Base-by-base conservation (phyloP, 2,113 vertebrate genomes). In the Eudyptes chrysolophus region DNA sequence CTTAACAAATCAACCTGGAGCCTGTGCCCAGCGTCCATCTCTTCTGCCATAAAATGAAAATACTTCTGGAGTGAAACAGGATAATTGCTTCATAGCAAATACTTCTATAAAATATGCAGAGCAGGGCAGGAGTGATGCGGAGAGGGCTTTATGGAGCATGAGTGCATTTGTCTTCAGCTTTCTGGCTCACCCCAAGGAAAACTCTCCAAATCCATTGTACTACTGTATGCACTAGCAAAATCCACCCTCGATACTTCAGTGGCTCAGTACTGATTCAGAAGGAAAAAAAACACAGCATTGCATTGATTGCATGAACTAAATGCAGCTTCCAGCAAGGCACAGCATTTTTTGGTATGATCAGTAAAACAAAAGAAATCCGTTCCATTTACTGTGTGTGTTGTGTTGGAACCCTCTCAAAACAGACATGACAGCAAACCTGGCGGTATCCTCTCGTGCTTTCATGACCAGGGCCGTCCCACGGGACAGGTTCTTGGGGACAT, bases 201-300 rank as follows among this genome's bases (percentile, higher is more conserved):
- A 16, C 25, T 69, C 42, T 76, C 72, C 77, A 81, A 48, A 51
- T 46, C 55, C 38, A 10, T 26, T n/a, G 25, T 78, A 22, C 30
- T 82, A 15, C 80, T 34, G 29, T 7, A 26, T 6, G 10, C 64
- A 6, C 30, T 29, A 18, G 15, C 68, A 57, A 29, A 84, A 44
- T 26, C 13, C 44, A 36, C 36, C 57, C 86, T 77, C 1, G 0
- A 4, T 25, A 16, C 17, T 72, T 70, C 22, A 34, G 0, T 44
- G 64, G 48, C 46, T 94, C 78, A 40, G 44, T 24, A 6, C 42
- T 82, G 55, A n/a, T 68, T 82, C 51, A 48, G 40, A 29, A 72
- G 29, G 4, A 21, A 16, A 27, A 40, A 49, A 38, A 30, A 8
- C 9, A 7, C n/a, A 30, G 7, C 15, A 2, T 12, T 64, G 24